Base-by-base conservation (phyloP, 2,888 invertebrate species). In the Drosophila niveifrons region DNA sequence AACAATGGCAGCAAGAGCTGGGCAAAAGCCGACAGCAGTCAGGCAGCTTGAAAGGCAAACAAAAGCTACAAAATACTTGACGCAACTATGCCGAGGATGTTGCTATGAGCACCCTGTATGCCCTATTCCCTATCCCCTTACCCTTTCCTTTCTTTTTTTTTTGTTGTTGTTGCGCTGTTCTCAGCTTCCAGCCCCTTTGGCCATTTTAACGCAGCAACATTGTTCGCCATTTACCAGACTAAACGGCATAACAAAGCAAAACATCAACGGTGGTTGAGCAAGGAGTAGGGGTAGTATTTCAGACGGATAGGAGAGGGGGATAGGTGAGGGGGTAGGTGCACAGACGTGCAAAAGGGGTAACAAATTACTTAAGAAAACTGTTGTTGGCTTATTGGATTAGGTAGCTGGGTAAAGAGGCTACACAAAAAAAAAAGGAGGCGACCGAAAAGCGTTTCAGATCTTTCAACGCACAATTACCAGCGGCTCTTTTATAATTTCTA, bases 311-410 rank as follows among this genome's bases (percentile, higher is more conserved):
- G 7, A 10, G 0, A 6, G 13, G 15, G 4, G 11, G n/a, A n/a
- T n/a, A n/a, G n/a, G n/a, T n/a, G n/a, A n/a, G 13, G 1, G 23
- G 8, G 18, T 15, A 44, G 39, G 31, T 11, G 7, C 15, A 31
- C 18, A 63, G 34, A 18, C 31, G 61, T 55, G 66, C 46, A 64
- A 70, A 72, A 66, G 74, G 83, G 73, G 69, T 71, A 80, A 75
- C 81, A 86, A 86, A 86, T 86, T 86, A 88, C 87, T 86, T 86
- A 77, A 78, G 84, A 75, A 83, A 86, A 86, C 89, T 83, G 85
- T 85, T 88, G 77, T 75, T 85, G 87, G 81, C 84, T 88, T 88
- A 85, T 85, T 88, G 84, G 85, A 88, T 85, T 85, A 86, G 79
- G 75, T 70, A 58, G 57, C 36, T n/a, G 8, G 8, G 9, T 34